Evolutionary conservation across 1,140 invertebrate genomes (phyloP).

Genomic region (Acromyrmex heyeri): DNA sequence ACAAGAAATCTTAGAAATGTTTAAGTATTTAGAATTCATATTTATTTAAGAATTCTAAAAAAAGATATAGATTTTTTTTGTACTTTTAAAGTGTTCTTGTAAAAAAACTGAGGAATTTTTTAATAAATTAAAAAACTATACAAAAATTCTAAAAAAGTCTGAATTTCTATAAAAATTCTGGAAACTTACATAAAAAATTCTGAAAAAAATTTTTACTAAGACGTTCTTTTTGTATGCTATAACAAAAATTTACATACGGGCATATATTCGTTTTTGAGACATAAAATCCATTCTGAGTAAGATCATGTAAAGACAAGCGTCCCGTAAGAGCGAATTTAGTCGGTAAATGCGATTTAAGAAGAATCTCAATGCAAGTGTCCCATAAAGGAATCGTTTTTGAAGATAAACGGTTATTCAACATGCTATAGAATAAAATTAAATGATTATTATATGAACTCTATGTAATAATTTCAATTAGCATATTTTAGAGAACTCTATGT

Average conservation of each 20-base stretch:
- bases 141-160: too few species aligned
- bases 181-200: too few species aligned
- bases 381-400: slow-evolving; percentile 85
- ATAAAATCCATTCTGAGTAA: slow-evolving; percentile 85
- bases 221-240: neutral
- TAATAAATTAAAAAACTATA: too few species aligned
- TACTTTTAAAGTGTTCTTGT: too few species aligned
- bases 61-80: too few species aligned
- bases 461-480: neutral
- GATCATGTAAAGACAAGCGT: slow-evolving; percentile 86
- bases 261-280: slow-evolving; percentile 77
- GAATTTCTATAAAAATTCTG: too few species aligned
- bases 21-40: too few species aligned
- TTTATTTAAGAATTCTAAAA: too few species aligned
- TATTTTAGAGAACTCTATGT: neutral
- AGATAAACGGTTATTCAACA: slow-evolving; percentile 86
- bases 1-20: too few species aligned
- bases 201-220: too few species aligned
- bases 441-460: neutral
- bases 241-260: slow-evolving; percentile 69
- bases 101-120: too few species aligned
- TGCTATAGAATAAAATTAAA: slow-evolving; percentile 78
- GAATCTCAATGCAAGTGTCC: slow-evolving; percentile 86
- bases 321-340: slow-evolving; percentile 88
- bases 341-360: slow-evolving; percentile 87